phyloP scores from a whole-genome alignment of 2,797 vertebrate genomes.

The Otolemur crassicaudatus region DNA sequence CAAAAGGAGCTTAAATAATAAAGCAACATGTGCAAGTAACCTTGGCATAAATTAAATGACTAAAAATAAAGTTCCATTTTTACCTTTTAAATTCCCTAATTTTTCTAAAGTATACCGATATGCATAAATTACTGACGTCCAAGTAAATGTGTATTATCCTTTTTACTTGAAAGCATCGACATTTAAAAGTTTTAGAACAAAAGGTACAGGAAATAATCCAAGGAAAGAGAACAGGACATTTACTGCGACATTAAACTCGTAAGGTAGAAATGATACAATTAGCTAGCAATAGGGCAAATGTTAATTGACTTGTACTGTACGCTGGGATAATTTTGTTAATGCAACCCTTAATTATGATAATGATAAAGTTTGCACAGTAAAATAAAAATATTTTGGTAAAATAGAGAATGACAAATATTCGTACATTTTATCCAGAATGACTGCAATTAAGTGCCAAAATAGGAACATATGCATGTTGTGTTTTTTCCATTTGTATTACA shows the following conservation, averaged over 20 bases:
- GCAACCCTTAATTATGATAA: background rate
- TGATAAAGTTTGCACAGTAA: background rate
- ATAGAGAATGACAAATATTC: background rate
- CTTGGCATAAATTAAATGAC: background rate
- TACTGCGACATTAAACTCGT: background rate
- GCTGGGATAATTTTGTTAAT: background rate
- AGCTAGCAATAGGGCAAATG: background rate
- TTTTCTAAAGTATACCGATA: background rate
- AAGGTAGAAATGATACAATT: background rate
- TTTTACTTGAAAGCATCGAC: conserved; percentile 21
- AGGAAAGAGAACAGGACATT: background rate
- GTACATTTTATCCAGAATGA: background rate
- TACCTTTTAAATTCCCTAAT: background rate
- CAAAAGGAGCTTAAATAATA: background rate
- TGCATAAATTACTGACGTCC: background rate
- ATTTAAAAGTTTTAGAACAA: background rate
- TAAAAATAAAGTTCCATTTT: background rate
- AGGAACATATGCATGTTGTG: background rate
- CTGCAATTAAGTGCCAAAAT: background rate
- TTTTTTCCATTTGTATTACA: background rate
- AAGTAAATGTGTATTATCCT: background rate
- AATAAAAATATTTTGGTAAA: background rate
- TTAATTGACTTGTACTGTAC: background rate
- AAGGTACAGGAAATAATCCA: background rate
- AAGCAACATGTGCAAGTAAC: background rate